Evolutionary conservation across 2,888 invertebrate genomes (phyloP), one percentile per base, ranked within the genome.

Genomic region (Hydrotaea diabolus): DNA sequence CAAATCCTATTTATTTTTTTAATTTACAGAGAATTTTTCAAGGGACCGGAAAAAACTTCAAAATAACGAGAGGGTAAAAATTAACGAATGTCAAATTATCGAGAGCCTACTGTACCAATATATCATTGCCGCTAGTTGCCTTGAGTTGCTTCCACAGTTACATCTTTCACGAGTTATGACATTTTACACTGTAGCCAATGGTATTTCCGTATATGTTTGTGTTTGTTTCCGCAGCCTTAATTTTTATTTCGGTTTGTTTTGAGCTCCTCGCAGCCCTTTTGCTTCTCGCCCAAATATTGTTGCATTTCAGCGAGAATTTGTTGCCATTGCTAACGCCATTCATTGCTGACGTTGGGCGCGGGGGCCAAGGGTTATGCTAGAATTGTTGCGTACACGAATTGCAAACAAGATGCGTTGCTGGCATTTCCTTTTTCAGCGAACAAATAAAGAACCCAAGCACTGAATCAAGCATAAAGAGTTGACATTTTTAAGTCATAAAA

Each of bases 401-500:
- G 69, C 15, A 46, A 73, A 57, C 39, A 23, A 73, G 73, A 59
- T 73, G 43, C 57, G 59, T 59, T 73, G 57, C 59, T 73, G 36
- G 73, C 73, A 59, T 73, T 73, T 73, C 57, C 57, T 39, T 13
- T 59, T 57, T 43, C 55, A 39, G n/a, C n/a, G n/a, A n/a, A n/a
- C n/a, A n/a, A n/a, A n/a, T n/a, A n/a, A n/a, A n/a, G n/a, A n/a
- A n/a, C 13, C 19, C n/a, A 72, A 72, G 1, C 15, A 19, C 19
- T n/a, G 55, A 73, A 73, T 19, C 57, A 39, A n/a, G 59, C 39
- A 23, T 57, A 57, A 59, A 73, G 73, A 36, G 73, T 73, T 73
- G 73, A 59, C 73, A 73, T 21, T 73, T 73, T 73, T 57, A 43
- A 43, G 59, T 43, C 73, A 73, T 73, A 43, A 73, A 73, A 73